Conservation (phyloP, 2,888 invertebrate species). For the Phlogophora meticulosa region DNA sequence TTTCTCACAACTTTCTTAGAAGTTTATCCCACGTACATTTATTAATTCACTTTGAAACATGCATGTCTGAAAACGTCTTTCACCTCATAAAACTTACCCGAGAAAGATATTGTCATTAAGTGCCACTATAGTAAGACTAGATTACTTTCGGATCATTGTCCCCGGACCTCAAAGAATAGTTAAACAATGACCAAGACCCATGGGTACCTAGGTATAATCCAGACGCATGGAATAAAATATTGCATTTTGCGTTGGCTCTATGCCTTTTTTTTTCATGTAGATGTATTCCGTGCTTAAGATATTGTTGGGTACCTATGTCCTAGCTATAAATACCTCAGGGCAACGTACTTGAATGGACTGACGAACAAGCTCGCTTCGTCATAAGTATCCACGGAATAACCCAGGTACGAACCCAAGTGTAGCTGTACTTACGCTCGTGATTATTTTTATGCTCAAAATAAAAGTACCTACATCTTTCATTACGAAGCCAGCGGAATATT, state of each 20-base stretch:
- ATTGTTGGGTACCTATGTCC: background rate
- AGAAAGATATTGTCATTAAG: constrained; percentile 6
- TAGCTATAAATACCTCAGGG: constrained; percentile 35
- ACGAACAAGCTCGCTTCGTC: background rate
- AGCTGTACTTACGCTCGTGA: background rate
- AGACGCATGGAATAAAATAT: too few species aligned
- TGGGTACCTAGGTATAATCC: too few species aligned
- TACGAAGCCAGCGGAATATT: background rate
- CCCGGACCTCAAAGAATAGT: background rate
- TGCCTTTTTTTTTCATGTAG: too few species aligned
- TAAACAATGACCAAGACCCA: too few species aligned
- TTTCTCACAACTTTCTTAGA: constrained; percentile 37
- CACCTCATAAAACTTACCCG: constrained; percentile 15
- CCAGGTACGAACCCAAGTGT: constrained; percentile 9
- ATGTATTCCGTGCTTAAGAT: background rate
- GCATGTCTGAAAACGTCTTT: constrained; percentile 21
- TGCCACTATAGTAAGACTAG: too few species aligned
- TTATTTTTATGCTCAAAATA: constrained; percentile 3
- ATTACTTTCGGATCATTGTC: constrained; percentile 12
- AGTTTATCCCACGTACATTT: constrained; percentile 39
- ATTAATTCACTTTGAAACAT: constrained; percentile 19
- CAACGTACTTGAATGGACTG: constrained; percentile 1
- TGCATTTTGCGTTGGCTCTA: background rate
- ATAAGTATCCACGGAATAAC: constrained; percentile 20
- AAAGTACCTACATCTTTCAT: background rate